A percentile compares a stretch with the other conserved stretches of the same genome.
phyloP scores from a whole-genome alignment of 2,113 vertebrate genomes.

The Eolophus roseicapilla region DNA sequence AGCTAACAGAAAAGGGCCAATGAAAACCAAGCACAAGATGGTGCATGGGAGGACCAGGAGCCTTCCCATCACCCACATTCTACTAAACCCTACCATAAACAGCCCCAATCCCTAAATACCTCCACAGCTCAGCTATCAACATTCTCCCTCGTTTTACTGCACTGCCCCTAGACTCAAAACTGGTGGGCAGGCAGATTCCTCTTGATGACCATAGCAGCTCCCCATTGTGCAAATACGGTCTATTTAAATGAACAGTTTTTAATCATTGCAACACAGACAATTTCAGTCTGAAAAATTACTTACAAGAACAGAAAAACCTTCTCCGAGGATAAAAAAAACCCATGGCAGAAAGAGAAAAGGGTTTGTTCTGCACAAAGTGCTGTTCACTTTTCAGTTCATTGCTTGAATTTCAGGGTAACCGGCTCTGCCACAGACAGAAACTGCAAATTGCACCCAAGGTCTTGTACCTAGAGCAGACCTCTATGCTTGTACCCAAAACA shows the following conservation, averaged over 20 bases:
- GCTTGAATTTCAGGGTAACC: neutral
- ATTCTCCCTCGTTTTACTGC: accelerated
- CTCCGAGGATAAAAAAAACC: neutral
- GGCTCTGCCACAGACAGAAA: neutral
- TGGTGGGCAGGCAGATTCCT: neutral
- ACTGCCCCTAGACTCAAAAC: neutral
- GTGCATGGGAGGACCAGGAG: neutral
- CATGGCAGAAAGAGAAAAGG: neutral
- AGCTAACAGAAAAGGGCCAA: neutral
- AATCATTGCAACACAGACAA: neutral
- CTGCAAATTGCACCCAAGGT: accelerated
- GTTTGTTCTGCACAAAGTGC: neutral
- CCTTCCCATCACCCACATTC: neutral
- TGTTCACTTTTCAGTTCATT: neutral
- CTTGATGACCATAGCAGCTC: neutral
- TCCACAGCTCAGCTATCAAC: neutral
- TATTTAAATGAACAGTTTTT: neutral
- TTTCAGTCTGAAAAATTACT: neutral
- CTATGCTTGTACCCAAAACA: accelerated
- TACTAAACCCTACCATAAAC: neutral
- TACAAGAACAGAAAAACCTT: neutral
- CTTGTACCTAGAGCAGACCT: neutral
- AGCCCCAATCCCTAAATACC: neutral
- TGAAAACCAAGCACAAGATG: neutral
- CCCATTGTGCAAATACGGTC: neutral